Evolutionary conservation across 1,140 invertebrate species (phyloP).

Genomic region (Frieseomelitta varia): DNA sequence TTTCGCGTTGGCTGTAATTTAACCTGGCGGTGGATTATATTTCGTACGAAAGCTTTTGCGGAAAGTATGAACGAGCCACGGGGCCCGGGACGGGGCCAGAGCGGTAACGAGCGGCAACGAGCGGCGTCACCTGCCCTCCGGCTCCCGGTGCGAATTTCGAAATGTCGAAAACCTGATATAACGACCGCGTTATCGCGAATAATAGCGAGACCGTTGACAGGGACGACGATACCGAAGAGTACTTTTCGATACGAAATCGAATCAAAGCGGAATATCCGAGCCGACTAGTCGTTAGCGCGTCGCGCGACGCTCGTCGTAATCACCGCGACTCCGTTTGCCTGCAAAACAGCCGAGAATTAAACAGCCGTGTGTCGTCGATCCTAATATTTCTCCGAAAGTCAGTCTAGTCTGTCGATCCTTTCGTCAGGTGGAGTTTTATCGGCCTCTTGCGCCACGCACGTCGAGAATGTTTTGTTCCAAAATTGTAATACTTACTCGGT

Average conservation of each 20-base stretch:
- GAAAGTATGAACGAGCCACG: constrained; percentile 60
- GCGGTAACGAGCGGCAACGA: not conserved
- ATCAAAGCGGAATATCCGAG: constrained; percentile 72
- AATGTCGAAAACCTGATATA: constrained; percentile 68
- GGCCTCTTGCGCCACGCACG: too few relatives aligned
- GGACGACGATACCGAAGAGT: constrained; percentile 52
- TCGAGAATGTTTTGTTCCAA: too few relatives aligned
- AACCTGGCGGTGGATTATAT: constrained; percentile 66
- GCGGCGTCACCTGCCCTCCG: constrained; percentile 60
- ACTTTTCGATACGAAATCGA: constrained; percentile 38
- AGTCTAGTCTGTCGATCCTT: too few relatives aligned
- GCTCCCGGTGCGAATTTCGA: constrained; percentile 60
- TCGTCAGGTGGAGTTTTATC: too few relatives aligned
- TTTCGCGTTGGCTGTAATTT: constrained; percentile 58
- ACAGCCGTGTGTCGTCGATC: not conserved
- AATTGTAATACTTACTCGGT: too few relatives aligned
- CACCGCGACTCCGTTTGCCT: not conserved
- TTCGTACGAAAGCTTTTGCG: constrained; percentile 66
- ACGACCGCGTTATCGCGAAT: constrained; percentile 61
- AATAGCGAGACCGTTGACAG: constrained; percentile 67
- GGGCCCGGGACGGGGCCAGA: not conserved
- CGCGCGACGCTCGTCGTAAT: constrained; percentile 11
- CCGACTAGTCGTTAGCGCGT: constrained; percentile 20
- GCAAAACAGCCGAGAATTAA: not conserved
- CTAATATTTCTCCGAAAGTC: not conserved